phyloP scores from a whole-genome alignment of 53 echinoderm and acorn worm genomes.

The Arbacia lixula region DNA sequence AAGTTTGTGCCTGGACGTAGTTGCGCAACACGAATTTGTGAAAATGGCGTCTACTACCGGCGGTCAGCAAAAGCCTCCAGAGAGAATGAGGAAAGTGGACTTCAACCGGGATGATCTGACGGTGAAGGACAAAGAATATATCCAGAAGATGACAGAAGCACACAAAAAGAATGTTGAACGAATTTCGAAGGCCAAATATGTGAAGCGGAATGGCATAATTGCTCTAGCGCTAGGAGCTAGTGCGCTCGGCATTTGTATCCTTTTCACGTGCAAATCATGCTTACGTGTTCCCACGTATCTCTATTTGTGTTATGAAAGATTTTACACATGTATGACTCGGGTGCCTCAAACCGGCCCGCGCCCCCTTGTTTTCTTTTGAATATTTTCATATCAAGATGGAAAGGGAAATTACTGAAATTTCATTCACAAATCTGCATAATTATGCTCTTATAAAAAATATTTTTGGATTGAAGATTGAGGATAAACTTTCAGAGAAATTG shows the following conservation, averaged over 20 bases:
- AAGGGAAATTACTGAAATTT: too few species aligned
- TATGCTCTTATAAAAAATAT: too few species aligned
- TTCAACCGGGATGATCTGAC: constrained; percentile 70
- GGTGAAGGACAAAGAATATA: constrained; percentile 67
- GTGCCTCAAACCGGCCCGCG: too few species aligned
- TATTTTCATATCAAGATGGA: too few species aligned
- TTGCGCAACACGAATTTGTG: too few species aligned
- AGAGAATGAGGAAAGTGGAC: constrained; percentile 83
- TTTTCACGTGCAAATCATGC: constrained; percentile 53
- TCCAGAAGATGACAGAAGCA: constrained; percentile 74
- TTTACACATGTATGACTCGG: too few species aligned
- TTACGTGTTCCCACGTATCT: neutral
- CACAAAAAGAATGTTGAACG: constrained; percentile 70
- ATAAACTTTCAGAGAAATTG: too few species aligned
- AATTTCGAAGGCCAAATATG: constrained; percentile 47
- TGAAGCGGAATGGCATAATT: constrained; percentile 71
- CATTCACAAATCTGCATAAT: too few species aligned
- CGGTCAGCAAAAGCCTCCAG: constrained; percentile 57
- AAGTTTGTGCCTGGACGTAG: too few species aligned
- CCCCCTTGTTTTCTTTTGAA: too few species aligned
- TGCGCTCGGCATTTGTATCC: constrained; percentile 95
- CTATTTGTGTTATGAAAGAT: neutral
- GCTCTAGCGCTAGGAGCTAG: constrained; percentile 75
- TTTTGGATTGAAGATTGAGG: too few species aligned
- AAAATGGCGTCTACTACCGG: constrained; percentile 44